Evolutionary conservation across 2,888 invertebrate species (phyloP).

Genomic region (Athalia circularis): DNA sequence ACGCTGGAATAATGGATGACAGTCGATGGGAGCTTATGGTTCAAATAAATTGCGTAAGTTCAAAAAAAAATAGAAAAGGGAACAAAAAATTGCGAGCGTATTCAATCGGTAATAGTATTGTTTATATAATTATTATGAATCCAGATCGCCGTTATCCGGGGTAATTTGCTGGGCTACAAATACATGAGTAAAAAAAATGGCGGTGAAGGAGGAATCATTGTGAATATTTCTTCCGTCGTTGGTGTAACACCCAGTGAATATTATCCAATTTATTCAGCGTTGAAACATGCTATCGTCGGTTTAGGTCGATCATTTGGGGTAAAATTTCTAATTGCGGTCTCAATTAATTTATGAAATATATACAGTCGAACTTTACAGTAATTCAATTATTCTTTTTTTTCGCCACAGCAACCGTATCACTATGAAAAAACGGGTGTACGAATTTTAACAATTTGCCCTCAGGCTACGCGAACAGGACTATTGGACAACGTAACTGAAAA

Average conservation of each 20-base stretch:
- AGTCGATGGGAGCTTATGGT: conserved; percentile 63
- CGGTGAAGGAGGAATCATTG: conserved; percentile 36
- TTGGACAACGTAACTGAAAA: conserved; percentile 59
- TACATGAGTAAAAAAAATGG: conserved; percentile 36
- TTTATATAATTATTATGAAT: neutral
- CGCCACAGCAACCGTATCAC: conserved; percentile 62
- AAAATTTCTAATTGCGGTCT: neutral
- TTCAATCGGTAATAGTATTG: no score
- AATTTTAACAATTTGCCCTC: conserved; percentile 71
- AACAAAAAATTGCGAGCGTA: no score
- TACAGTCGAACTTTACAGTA: neutral
- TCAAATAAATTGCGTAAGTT: conserved; percentile 66
- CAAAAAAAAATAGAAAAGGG: no score
- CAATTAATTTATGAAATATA: neutral
- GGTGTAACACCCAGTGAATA: neutral
- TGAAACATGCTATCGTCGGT: conserved; percentile 31
- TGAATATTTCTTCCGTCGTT: conserved; percentile 27
- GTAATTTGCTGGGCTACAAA: conserved; percentile 29
- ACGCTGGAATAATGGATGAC: conserved; percentile 67
- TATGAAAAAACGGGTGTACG: conserved; percentile 67
- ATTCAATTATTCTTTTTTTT: neutral
- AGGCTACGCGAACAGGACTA: conserved; percentile 68
- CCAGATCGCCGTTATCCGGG: conserved; percentile 29
- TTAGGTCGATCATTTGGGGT: conserved; percentile 30
- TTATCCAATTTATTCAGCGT: conserved; percentile 16